Conservation (phyloP, 2,797 vertebrate species). For the Geotrypetes seraphini region DNA sequence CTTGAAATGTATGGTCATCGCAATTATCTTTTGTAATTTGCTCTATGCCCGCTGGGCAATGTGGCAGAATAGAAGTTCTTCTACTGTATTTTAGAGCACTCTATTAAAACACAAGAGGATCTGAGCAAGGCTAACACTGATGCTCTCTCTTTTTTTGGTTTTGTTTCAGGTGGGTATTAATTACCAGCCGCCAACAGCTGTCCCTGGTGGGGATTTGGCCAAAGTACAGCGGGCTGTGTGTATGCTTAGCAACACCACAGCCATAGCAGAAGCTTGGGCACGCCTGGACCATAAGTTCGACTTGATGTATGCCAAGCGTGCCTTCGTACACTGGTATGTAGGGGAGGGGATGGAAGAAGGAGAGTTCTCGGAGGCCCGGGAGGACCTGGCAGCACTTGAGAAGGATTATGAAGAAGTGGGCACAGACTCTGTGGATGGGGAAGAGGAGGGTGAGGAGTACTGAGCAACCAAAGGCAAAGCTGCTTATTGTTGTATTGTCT, state of each 20-base stretch:
- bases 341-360: constrained; percentile 85
- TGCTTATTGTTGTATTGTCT: constrained; percentile 11
- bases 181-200: constrained; percentile 71
- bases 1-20: no score
- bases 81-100: no score
- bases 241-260: constrained; percentile 82
- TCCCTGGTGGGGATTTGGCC: constrained; percentile 74
- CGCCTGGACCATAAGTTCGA: constrained; percentile 84
- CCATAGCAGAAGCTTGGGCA: constrained; percentile 78
- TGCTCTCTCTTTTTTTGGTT: not conserved
- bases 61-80: no score
- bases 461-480: constrained; percentile 20
- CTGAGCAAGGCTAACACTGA: no score
- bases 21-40: no score
- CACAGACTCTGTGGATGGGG: constrained; percentile 59
- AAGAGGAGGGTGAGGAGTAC: constrained; percentile 67
- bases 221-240: constrained; percentile 75
- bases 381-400: constrained; percentile 76
- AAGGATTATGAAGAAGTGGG: constrained; percentile 82
- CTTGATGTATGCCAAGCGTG: constrained; percentile 81
- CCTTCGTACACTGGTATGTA: constrained; percentile 83
- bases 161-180: constrained; percentile 72
- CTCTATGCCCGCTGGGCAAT: no score
- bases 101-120: no score
- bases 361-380: constrained; percentile 76